A percentile compares a stretch with the other conserved stretches of the same genome.
Evolutionary conservation across 2,888 invertebrate species (phyloP).

Genomic region (Argyresthia goedartella): DNA sequence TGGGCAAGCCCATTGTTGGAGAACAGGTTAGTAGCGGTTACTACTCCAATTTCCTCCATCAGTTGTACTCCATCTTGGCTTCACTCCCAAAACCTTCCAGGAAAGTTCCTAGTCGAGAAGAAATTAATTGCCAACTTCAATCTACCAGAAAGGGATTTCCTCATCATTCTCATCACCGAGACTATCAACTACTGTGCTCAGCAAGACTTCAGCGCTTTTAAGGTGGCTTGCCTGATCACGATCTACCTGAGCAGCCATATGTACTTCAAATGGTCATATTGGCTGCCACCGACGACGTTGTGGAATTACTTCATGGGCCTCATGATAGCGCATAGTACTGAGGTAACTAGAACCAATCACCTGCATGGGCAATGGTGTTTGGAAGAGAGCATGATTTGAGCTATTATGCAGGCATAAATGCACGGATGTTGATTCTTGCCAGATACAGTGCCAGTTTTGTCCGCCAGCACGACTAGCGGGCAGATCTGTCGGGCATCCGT

Average conservation of each 20-base stretch:
- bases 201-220: constrained; percentile 33
- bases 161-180: constrained; percentile 33
- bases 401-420: too few species aligned
- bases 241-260: constrained; percentile 41
- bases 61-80: too few species aligned
- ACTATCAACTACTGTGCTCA: constrained; percentile 45
- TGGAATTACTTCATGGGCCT: constrained; percentile 52
- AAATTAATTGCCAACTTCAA: constrained; percentile 33
- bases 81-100: constrained; percentile 18
- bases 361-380: too few species aligned
- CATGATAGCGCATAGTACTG: constrained; percentile 50
- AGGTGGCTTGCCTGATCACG: constrained; percentile 39
- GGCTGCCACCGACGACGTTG: constrained; percentile 34
- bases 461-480: too few species aligned
- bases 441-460: too few species aligned
- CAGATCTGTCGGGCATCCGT: too few species aligned
- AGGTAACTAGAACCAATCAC: constrained; percentile 23
- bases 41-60: too few species aligned
- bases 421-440: too few species aligned
- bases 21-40: too few species aligned
- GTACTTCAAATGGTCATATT: constrained; percentile 51
- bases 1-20: too few species aligned
- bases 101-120: constrained; percentile 34
- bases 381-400: too few species aligned
- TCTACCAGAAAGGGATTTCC: constrained; percentile 37